Evolutionary conservation across 1,140 invertebrate species (phyloP).

Genomic region (Hetaerina americana): DNA sequence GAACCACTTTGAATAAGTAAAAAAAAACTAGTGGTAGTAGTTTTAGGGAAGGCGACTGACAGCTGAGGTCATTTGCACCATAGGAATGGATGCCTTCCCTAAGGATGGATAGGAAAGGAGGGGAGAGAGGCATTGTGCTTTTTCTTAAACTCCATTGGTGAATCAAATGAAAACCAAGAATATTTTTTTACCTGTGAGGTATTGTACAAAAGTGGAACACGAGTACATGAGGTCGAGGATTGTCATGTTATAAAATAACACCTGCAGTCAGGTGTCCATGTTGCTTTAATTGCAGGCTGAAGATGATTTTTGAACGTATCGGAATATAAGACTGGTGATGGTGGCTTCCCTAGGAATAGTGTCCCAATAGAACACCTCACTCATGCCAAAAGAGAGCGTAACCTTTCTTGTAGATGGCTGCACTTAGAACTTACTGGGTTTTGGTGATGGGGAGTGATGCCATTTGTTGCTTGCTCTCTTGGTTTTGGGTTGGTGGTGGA

Average conservation of each 20-base stretch:
- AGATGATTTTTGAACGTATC: neutral
- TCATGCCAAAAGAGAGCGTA: too few relatives aligned
- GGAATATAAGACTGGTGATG: neutral
- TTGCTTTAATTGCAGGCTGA: neutral
- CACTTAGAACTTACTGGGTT: constrained; percentile 3
- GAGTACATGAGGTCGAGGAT: neutral
- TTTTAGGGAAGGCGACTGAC: too few relatives aligned
- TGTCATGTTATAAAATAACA: neutral
- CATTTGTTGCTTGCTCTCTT: constrained; percentile 3
- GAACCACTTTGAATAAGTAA: too few relatives aligned
- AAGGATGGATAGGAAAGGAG: too few relatives aligned
- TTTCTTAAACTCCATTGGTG: too few relatives aligned
- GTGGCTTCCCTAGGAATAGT: constrained; percentile 1
- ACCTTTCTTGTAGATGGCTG: constrained; percentile 9
- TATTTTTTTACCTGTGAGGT: neutral
- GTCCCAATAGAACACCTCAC: too few relatives aligned
- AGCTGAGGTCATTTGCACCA: too few relatives aligned
- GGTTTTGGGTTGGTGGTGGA: neutral
- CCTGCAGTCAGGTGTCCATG: neutral
- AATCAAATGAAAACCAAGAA: neutral
- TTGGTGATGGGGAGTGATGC: constrained; percentile 8
- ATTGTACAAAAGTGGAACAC: neutral
- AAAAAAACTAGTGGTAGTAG: too few relatives aligned
- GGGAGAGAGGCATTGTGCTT: too few relatives aligned
- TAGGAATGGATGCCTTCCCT: too few relatives aligned